Percentiles rank a stretch among this genome's conserved stretches.
Conservation (phyloP, 2,888 invertebrate genomes). For the Ornithoptera priamus region DNA sequence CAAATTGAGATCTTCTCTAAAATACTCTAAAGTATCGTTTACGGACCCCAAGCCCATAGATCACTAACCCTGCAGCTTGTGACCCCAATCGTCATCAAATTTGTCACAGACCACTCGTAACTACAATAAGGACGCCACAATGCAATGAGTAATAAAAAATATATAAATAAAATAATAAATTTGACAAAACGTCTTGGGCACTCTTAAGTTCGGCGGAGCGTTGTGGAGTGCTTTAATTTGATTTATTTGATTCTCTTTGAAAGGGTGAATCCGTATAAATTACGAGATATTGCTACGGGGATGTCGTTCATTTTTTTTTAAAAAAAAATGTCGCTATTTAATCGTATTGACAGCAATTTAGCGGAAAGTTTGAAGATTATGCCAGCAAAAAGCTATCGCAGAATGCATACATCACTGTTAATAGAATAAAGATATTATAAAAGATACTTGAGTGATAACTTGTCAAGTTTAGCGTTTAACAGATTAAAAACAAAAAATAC, state of each 20-base stretch:
- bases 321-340: slow-evolving; percentile 37
- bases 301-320: slow-evolving; percentile 42
- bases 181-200: slow-evolving; percentile 80
- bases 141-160: slow-evolving; percentile 71
- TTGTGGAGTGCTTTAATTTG: slow-evolving; percentile 75
- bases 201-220: slow-evolving; percentile 69
- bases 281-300: slow-evolving; percentile 55
- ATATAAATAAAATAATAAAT: slow-evolving; percentile 78
- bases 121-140: slow-evolving; percentile 68
- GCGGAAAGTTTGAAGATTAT: slow-evolving; percentile 42
- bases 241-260: slow-evolving; percentile 73
- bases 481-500: too few relatives aligned
- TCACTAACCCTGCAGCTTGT: slow-evolving; percentile 64
- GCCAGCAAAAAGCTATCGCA: slow-evolving; percentile 13
- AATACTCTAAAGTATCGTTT: slow-evolving; percentile 73
- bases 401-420: slow-evolving; percentile 8
- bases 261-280: slow-evolving; percentile 73
- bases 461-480: too few relatives aligned
- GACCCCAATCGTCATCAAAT: slow-evolving; percentile 78
- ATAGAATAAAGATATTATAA: neutral
- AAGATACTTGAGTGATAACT: too few relatives aligned
- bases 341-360: slow-evolving; percentile 38
- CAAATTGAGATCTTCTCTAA: slow-evolving; percentile 71
- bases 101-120: slow-evolving; percentile 78
- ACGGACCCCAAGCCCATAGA: slow-evolving; percentile 65